Base-by-base conservation (phyloP, 1,140 invertebrate species). In the Doryteuthis pealeii region DNA sequence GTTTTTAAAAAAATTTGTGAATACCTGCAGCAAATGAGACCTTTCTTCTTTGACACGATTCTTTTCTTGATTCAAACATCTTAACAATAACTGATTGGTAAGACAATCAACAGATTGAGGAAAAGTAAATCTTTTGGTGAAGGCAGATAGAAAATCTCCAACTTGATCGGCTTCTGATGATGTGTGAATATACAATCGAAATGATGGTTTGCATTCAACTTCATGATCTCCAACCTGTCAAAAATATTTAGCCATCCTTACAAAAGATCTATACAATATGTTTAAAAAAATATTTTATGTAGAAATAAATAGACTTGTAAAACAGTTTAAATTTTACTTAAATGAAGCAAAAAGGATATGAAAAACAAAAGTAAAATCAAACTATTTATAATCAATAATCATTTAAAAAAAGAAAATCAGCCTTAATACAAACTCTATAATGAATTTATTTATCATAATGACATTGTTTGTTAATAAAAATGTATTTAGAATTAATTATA, bases 181-280 rank as follows among this genome's bases (percentile, higher is more conserved):
- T 10, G 87, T 87, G 77, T 88, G 87, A 0, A 88, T 79, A 77
- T 82, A 88, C 71, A 88, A 73, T 18, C 87, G 78, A 79, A 89
- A 89, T 33, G 79, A 77, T 18, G 86, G 86, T 74, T 87, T 83
- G 79, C 87, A 88, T 74, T 89, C 87, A 30, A 89, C 86, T 65
- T 89, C 87, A 78, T 88, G 86, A 71, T 87, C 85, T 40, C 85
- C 85, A 28, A 87, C 82, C 86, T 87, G 73, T 43, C 77, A 70
- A 75, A 40, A 73, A 40, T 10, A 40, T 40, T 40, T 40, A 40
- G 4, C 35, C 3, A 40, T 40, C 35, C 3, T 40, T 40, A 40
- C 35, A 40, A 40, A 10, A 3, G n/a, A n/a, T n/a, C n/a, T n/a
- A n/a, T n/a, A n/a, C n/a, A n/a, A n/a, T n/a, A n/a, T n/a, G n/a